These are phyloP conservation scores for Laupala kohalensis DNA, from an alignment of 1,140 invertebrate species.

Conservation along the genomic window DNA sequence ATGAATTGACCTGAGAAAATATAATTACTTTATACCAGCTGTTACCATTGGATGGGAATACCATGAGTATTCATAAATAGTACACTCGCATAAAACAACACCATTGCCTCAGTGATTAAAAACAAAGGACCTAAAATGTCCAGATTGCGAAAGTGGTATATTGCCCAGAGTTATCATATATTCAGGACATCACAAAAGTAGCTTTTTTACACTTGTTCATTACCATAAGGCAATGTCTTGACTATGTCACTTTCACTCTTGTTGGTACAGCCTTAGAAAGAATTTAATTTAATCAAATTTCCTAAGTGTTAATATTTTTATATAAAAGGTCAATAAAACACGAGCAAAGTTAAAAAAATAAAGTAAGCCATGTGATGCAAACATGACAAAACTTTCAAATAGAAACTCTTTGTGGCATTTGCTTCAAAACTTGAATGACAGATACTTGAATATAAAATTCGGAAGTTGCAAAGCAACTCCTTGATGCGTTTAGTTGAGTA, in stretches of 20 bases:
- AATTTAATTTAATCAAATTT: background rate
- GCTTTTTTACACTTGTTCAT: background rate
- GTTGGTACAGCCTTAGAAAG: background rate
- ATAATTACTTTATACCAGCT: background rate
- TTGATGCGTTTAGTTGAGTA: background rate
- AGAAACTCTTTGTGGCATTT: background rate
- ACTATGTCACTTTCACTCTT: background rate
- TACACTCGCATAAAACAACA: background rate
- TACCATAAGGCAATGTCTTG: background rate
- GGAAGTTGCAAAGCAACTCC: background rate
- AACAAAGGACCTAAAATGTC: background rate
- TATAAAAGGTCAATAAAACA: background rate
- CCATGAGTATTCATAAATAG: background rate
- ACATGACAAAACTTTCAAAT: background rate
- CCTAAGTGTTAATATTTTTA: background rate
- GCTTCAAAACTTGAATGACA: background rate
- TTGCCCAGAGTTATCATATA: background rate
- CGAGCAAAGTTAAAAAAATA: background rate
- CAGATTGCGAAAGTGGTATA: background rate
- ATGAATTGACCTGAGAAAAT: background rate
- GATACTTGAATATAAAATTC: background rate
- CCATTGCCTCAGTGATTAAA: background rate
- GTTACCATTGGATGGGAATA: background rate
- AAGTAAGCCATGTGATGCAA: background rate
- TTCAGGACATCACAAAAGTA: background rate